Conservation (phyloP, 2,113 vertebrate species). For the Microtus montanus region DNA sequence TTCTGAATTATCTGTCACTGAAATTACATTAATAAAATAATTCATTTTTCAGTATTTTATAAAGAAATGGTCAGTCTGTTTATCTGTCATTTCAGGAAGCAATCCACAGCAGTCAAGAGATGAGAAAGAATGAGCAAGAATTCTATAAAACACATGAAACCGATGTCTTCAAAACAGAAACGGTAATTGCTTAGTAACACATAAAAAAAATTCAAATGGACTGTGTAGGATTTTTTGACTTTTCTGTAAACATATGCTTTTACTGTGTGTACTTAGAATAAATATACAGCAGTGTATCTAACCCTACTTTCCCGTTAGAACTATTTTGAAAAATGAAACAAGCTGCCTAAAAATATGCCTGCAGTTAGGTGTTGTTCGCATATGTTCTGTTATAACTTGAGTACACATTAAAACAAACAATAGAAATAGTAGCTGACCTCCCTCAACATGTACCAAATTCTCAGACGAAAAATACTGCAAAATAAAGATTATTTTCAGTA, state of each 20-base stretch:
- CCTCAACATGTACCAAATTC: neutral
- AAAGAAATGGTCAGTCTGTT: constrained; percentile 50
- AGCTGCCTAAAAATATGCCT: neutral
- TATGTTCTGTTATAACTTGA: constrained; percentile 8
- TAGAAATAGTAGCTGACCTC: constrained; percentile 9
- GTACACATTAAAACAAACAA: constrained; percentile 10
- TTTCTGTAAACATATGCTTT: constrained; percentile 33
- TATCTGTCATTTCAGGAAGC: constrained; percentile 83
- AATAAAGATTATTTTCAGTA: neutral
- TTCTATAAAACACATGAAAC: constrained; percentile 82
- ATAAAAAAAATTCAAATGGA: constrained; percentile 4
- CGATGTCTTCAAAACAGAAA: constrained; percentile 85
- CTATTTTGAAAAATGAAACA: constrained; percentile 41
- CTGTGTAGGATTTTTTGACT: constrained; percentile 33
- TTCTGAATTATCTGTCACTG: neutral
- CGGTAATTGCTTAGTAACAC: constrained; percentile 85
- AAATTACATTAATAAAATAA: constrained; percentile 34
- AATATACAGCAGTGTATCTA: constrained; percentile 10
- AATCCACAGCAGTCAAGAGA: constrained; percentile 82
- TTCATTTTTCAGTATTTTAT: constrained; percentile 4
- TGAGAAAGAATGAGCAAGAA: constrained; percentile 80
- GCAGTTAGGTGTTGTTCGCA: neutral
- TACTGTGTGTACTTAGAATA: constrained; percentile 28
- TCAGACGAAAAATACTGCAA: constrained; percentile 52
- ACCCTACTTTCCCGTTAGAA: neutral